Conservation (phyloP, 2,797 vertebrate species). For the Peromyscus melanophrys region DNA sequence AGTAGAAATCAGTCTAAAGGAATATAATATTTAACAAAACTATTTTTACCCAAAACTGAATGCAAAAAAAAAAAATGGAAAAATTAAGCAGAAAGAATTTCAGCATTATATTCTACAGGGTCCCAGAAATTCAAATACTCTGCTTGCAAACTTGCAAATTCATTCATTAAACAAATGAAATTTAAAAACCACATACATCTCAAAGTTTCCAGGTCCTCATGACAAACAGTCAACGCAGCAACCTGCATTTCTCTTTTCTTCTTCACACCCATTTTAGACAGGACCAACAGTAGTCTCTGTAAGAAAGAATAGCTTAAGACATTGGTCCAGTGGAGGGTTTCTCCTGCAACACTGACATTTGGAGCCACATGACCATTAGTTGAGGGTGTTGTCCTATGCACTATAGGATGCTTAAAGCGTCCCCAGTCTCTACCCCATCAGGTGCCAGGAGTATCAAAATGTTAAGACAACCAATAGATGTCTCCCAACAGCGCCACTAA, state of each 20-base stretch:
- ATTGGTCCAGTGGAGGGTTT: neutral
- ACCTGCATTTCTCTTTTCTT: slow-evolving; percentile 94
- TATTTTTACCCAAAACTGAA: slow-evolving; percentile 53
- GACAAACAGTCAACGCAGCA: slow-evolving; percentile 91
- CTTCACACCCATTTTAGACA: slow-evolving; percentile 94
- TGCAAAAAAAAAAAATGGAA: neutral
- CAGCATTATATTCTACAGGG: neutral
- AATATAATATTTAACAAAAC: slow-evolving; percentile 45
- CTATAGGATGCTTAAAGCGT: neutral
- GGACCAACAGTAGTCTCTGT: slow-evolving; percentile 57
- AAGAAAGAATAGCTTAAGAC: slow-evolving; percentile 58
- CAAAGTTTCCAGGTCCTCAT: slow-evolving; percentile 90
- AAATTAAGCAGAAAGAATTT: slow-evolving; percentile 48
- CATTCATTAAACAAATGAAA: slow-evolving; percentile 9
- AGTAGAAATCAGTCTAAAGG: neutral
- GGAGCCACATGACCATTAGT: neutral
- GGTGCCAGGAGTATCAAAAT: neutral
- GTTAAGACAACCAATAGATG: neutral
- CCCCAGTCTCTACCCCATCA: neutral
- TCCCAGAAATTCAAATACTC: slow-evolving; percentile 36
- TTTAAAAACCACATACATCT: slow-evolving; percentile 89
- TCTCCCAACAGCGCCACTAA: neutral
- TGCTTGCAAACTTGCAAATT: neutral
- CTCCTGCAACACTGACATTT: neutral
- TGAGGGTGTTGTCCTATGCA: neutral